phyloP scores from a whole-genome alignment of 1,140 invertebrate species.

The Cyclargus thomasi region DNA sequence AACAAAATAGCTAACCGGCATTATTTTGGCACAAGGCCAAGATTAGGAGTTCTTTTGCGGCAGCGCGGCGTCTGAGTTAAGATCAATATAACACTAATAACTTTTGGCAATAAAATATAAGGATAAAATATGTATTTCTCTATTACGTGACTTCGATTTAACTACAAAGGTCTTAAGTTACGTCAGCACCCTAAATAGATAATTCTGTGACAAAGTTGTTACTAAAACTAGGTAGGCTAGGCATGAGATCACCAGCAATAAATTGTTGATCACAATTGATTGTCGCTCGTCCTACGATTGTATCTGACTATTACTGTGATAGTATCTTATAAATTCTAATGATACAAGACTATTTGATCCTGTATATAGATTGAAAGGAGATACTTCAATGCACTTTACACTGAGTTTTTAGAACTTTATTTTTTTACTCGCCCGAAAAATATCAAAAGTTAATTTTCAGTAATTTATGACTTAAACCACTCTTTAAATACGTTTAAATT shows the following conservation, averaged over 20 bases:
- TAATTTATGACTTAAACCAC: too few species aligned
- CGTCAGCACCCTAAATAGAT: background rate
- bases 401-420: too few species aligned
- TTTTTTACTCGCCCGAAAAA: too few species aligned
- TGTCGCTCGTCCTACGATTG: background rate
- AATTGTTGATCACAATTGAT: conserved; percentile 21
- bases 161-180: background rate
- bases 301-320: background rate
- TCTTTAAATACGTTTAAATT: too few species aligned
- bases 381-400: too few species aligned
- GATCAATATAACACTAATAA: conserved; percentile 35
- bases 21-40: conserved; percentile 56
- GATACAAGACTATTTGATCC: too few species aligned
- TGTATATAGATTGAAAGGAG: too few species aligned
- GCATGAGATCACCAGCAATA: conserved; percentile 29
- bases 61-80: conserved; percentile 35
- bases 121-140: background rate
- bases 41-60: conserved; percentile 35
- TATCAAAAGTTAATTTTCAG: too few species aligned
- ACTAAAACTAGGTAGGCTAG: conserved; percentile 16
- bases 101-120: background rate
- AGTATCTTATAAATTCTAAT: too few species aligned
- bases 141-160: background rate
- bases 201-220: conserved; percentile 24
- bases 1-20: conserved; percentile 28